These are phyloP conservation scores for Dioctria linearis DNA, from an alignment of 2,888 invertebrate species.

Conservation along the genomic window DNA sequence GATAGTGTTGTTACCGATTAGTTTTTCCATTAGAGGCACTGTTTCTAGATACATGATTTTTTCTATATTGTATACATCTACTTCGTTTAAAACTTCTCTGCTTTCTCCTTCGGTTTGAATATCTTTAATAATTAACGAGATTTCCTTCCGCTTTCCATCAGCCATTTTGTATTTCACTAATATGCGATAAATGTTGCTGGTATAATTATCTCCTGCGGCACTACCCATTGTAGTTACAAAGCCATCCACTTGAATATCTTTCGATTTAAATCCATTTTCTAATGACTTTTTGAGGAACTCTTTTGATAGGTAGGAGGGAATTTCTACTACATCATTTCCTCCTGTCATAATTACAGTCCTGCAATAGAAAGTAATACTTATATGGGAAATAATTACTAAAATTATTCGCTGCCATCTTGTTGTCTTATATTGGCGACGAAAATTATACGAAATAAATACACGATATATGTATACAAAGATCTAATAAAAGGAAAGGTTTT, in stretches of 20 bases:
- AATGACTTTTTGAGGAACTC: constrained; percentile 63
- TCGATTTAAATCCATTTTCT: constrained; percentile 66
- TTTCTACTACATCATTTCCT: not conserved
- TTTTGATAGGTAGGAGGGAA: constrained; percentile 7
- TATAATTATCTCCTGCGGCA: constrained; percentile 68
- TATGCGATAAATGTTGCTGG: constrained; percentile 68
- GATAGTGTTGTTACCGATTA: constrained; percentile 68
- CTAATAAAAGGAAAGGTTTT: no score
- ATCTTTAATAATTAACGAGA: constrained; percentile 67
- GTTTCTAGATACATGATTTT: constrained; percentile 71
- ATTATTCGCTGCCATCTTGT: no score
- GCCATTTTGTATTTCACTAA: constrained; percentile 43
- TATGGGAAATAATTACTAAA: no score
- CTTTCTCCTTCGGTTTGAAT: constrained; percentile 68
- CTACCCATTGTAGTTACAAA: constrained; percentile 65
- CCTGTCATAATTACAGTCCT: not conserved
- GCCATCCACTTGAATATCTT: constrained; percentile 65
- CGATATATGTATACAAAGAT: no score
- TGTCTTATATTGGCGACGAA: no score
- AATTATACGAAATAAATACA: no score
- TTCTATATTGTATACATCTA: constrained; percentile 71
- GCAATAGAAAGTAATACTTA: no score
- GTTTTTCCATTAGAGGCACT: constrained; percentile 70
- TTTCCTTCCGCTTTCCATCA: constrained; percentile 64
- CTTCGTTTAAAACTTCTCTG: constrained; percentile 69